Evolutionary conservation across 2,888 invertebrate genomes (phyloP).

Genomic region (Hartigia nigra): DNA sequence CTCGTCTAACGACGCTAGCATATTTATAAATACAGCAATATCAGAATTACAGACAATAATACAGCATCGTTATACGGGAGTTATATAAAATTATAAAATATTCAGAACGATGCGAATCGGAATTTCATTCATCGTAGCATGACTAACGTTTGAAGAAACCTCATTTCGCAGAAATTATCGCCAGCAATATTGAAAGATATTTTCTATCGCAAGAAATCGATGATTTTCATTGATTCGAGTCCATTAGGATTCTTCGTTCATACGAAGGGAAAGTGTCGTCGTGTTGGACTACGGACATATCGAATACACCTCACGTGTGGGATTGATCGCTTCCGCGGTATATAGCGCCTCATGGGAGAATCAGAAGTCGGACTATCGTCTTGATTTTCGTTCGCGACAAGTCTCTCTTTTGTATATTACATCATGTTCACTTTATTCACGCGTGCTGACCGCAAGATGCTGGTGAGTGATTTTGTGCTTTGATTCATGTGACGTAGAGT

Average conservation of each 20-base stretch:
- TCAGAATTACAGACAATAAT: neutral
- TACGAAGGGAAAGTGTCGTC: conserved; percentile 48
- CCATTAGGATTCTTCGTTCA: conserved; percentile 35
- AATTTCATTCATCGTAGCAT: neutral
- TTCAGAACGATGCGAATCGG: neutral
- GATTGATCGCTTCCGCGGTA: conserved; percentile 53
- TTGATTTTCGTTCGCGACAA: conserved; percentile 42
- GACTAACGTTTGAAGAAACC: neutral
- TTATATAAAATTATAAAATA: neutral
- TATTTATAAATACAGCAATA: neutral
- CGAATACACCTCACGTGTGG: conserved; percentile 50
- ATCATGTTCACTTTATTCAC: neutral
- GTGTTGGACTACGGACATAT: conserved; percentile 7
- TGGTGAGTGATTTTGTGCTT: conserved; percentile 7
- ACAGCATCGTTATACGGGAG: neutral
- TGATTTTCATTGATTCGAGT: neutral
- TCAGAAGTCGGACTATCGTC: conserved; percentile 37
- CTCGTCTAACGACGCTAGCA: neutral
- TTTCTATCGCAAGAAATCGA: neutral
- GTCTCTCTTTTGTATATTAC: conserved; percentile 9
- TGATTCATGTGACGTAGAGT: neutral
- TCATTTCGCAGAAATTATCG: neutral
- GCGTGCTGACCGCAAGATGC: conserved; percentile 4
- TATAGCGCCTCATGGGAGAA: conserved; percentile 51
- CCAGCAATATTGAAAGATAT: neutral